Evolutionary conservation across 2,888 invertebrate genomes (phyloP).

Genomic region (Melanotus villosus): DNA sequence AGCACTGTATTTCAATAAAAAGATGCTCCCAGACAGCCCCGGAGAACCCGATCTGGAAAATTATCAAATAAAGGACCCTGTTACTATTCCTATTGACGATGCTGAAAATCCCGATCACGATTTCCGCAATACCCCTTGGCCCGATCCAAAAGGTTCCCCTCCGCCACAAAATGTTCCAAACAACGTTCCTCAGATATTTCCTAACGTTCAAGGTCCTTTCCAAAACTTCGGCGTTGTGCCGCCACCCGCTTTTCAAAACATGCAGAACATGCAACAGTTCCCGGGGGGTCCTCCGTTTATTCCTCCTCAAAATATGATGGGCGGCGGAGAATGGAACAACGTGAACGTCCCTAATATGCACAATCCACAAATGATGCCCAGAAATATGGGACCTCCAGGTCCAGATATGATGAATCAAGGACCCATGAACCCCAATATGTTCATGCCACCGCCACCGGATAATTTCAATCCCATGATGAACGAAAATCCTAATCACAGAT

Average conservation of each 20-base stretch:
- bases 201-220: constrained; percentile 46
- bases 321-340: constrained; percentile 66
- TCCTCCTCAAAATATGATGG: constrained; percentile 47
- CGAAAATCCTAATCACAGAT: constrained; percentile 63
- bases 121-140: constrained; percentile 85
- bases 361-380: constrained; percentile 59
- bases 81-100: constrained; percentile 91
- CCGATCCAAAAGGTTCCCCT: constrained; percentile 83
- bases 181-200: constrained; percentile 65
- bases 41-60: constrained; percentile 90
- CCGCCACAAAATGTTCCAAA: constrained; percentile 62
- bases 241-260: constrained; percentile 39
- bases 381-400: constrained; percentile 66
- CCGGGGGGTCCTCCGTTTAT: constrained; percentile 65
- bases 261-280: constrained; percentile 65
- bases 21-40: constrained; percentile 89
- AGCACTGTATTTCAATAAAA: constrained; percentile 84
- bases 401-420: constrained; percentile 66
- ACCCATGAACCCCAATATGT: constrained; percentile 65
- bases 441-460: constrained; percentile 63
- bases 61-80: constrained; percentile 82
- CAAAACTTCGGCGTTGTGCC: constrained; percentile 41
- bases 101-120: constrained; percentile 88
- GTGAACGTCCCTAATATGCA: constrained; percentile 60
- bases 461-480: constrained; percentile 67